Evolutionary conservation across 2,797 vertebrate species (phyloP).

Genomic region (Eurystomus glaucurus): DNA sequence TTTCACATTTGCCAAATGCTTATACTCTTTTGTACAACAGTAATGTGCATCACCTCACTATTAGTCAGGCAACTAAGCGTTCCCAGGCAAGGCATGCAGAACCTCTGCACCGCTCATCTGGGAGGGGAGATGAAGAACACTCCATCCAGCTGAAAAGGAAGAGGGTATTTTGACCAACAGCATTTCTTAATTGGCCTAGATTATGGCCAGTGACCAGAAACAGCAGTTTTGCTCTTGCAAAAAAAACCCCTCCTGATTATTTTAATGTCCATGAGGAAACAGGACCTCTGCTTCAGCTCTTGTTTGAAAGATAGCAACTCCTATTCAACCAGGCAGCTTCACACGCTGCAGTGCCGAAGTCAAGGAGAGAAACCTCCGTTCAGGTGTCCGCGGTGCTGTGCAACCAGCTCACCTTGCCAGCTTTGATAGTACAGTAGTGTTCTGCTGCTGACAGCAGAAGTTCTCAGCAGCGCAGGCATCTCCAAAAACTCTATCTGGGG

Average conservation of each 20-base stretch:
- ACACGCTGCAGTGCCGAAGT: not conserved
- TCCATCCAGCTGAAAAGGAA: not conserved
- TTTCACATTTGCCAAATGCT: not conserved
- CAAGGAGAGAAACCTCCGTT: not conserved
- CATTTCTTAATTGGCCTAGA: not conserved
- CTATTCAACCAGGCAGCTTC: not conserved
- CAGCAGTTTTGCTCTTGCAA: not conserved
- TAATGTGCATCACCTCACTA: not conserved
- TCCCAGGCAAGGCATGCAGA: not conserved
- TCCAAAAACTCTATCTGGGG: accelerated
- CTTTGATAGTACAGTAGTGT: not conserved
- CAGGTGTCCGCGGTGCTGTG: accelerated
- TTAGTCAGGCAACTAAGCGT: not conserved
- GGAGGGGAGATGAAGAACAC: not conserved
- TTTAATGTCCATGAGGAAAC: not conserved
- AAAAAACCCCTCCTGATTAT: not conserved
- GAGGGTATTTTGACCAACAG: not conserved
- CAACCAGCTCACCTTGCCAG: not conserved
- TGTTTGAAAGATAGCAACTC: not conserved
- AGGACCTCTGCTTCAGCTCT: not conserved
- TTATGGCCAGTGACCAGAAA: not conserved
- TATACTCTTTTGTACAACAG: not conserved
- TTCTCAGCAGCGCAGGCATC: not conserved
- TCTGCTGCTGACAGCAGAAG: not conserved
- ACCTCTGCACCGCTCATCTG: not conserved